Percentiles rank a stretch among this genome's conserved stretches.
Conservation (phyloP, 2,888 invertebrate genomes). For the Dugesia japonica region DNA sequence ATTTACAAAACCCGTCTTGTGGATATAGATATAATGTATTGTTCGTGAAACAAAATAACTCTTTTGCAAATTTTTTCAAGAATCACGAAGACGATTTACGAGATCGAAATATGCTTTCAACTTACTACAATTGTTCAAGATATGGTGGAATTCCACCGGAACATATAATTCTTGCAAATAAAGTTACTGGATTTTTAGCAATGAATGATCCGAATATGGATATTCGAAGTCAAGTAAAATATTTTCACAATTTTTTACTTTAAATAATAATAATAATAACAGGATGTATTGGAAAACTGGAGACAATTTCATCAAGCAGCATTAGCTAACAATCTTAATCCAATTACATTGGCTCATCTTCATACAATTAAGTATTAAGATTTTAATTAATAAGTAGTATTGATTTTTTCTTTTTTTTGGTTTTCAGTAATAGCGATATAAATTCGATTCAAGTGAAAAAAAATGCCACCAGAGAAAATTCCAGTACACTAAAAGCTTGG, state of each 20-base stretch:
- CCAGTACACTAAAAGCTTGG: neutral
- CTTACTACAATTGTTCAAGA: neutral
- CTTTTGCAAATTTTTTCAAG: neutral
- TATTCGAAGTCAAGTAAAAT: conserved; percentile 1
- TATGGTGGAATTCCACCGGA: neutral
- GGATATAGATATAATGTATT: conserved; percentile 13
- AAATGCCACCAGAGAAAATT: neutral
- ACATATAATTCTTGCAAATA: conserved; percentile 4
- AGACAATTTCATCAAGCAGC: conserved; percentile 15
- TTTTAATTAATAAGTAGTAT: too few relatives aligned
- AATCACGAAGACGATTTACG: neutral
- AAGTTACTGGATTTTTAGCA: neutral
- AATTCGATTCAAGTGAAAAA: conserved; percentile 12
- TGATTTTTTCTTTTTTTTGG: too few relatives aligned
- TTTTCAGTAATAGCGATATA: neutral
- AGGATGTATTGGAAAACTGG: conserved; percentile 1
- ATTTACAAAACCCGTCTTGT: neutral
- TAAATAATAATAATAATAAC: neutral
- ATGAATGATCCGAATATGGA: conserved; percentile 12
- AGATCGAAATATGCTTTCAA: neutral
- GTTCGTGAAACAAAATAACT: neutral
- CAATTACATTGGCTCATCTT: conserved; percentile 4
- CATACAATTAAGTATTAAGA: neutral
- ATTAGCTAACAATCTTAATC: neutral
- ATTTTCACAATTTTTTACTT: neutral